A percentile compares a stretch with the other conserved stretches of the same genome.
Conservation (phyloP, 2,888 invertebrate genomes). For the Hydroisotoma schaefferi region DNA sequence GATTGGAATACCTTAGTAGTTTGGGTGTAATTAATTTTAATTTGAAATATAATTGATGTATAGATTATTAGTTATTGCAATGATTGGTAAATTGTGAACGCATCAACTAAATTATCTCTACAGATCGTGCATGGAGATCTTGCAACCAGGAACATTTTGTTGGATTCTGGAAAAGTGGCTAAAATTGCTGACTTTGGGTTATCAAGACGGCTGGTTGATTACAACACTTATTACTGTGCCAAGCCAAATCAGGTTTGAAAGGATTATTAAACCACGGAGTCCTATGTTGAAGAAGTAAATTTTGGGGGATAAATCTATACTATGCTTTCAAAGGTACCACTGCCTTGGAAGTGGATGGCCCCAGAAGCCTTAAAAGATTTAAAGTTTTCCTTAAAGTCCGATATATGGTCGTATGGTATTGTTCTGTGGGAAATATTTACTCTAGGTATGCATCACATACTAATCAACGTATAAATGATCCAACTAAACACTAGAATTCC, state of each 20-base stretch:
- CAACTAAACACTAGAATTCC: background rate
- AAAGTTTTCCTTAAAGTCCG: conserved; percentile 35
- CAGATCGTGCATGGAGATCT: conserved; percentile 18
- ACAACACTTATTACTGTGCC: conserved; percentile 31
- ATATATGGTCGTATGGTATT: conserved; percentile 27
- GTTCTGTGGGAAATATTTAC: conserved; percentile 32
- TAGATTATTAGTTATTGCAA: background rate
- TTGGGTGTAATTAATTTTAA: conserved; percentile 25
- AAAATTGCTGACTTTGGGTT: conserved; percentile 42
- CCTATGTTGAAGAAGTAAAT: background rate
- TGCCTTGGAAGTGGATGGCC: conserved; percentile 28
- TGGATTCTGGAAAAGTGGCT: conserved; percentile 25
- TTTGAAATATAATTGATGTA: background rate
- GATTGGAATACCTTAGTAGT: conserved; percentile 36
- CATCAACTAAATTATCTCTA: background rate
- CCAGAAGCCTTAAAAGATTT: conserved; percentile 33
- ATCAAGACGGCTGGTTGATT: conserved; percentile 33
- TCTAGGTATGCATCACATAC: conserved; percentile 6
- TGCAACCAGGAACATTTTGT: conserved; percentile 32
- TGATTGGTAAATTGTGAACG: background rate
- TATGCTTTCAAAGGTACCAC: conserved; percentile 4
- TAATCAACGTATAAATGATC: background rate
- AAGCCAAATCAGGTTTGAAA: conserved; percentile 25
- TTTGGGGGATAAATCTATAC: background rate
- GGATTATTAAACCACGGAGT: background rate